phyloP scores from a whole-genome alignment of 2,113 vertebrate species.

The Tachysurus fulvidraco region DNA sequence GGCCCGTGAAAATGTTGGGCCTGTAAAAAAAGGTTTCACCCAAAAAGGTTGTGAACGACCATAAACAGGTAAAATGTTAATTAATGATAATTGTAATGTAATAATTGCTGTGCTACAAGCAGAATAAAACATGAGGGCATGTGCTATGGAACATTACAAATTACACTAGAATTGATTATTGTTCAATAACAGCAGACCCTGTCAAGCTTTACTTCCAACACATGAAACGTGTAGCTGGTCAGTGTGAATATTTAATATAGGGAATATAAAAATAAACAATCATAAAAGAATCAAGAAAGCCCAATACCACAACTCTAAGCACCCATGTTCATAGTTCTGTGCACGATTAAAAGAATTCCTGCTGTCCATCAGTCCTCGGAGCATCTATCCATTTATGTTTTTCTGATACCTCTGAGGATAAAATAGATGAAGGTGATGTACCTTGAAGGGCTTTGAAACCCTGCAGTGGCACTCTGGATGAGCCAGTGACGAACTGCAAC shows the following conservation, averaged over 20 bases:
- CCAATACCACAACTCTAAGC: not conserved
- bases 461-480: conserved; percentile 94
- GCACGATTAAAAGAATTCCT: not conserved
- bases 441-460: conserved; percentile 99
- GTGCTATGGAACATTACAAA: not conserved
- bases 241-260: not conserved
- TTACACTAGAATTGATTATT: not conserved
- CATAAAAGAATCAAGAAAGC: not conserved
- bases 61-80: not conserved
- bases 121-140: not conserved
- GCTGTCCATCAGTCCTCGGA: not conserved
- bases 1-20: no score
- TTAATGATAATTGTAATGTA: not conserved
- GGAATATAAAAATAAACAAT: not conserved
- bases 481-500: conserved; percentile 97
- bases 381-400: not conserved
- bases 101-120: not conserved
- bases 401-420: not conserved
- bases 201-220: not conserved
- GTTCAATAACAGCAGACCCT: not conserved
- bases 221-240: not conserved
- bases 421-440: conserved; percentile 50
- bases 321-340: not conserved
- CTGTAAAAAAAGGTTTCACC: no score
- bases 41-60: no score